Percentiles rank a stretch among this genome's conserved stretches.
phyloP scores from a whole-genome alignment of 37 sponge, comb jelly and placozoan species.

The Aplysina aerophoba region DNA sequence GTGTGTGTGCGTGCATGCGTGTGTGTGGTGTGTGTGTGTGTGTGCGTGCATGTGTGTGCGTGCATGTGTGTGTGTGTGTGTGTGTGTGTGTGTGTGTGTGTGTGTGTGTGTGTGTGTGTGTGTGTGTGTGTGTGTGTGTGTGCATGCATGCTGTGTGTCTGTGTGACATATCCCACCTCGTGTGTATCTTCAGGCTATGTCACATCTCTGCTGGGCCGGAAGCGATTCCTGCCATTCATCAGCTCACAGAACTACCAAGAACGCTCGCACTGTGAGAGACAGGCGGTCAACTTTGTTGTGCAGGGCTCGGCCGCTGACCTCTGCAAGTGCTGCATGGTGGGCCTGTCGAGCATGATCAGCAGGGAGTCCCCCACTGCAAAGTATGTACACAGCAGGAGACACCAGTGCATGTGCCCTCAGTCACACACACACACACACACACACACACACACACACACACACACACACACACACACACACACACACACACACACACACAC shows the following conservation, averaged over 20 bases:
- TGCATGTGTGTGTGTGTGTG: background rate
- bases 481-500: slow-evolving; percentile 55
- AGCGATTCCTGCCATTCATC: slow-evolving; percentile 62
- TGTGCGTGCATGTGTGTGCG: background rate
- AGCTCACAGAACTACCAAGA: slow-evolving; percentile 40
- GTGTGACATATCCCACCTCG: background rate
- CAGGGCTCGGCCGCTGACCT: slow-evolving; percentile 91
- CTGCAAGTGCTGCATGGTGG: slow-evolving; percentile 80
- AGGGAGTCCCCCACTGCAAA: slow-evolving; percentile 38
- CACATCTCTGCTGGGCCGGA: slow-evolving; percentile 52
- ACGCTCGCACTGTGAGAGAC: slow-evolving; percentile 65
- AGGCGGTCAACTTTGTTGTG: slow-evolving; percentile 84
- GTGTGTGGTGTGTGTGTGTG: background rate
- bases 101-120: background rate
- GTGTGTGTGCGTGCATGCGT: background rate
- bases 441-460: slow-evolving; percentile 54
- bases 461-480: slow-evolving; percentile 51
- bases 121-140: background rate
- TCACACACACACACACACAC: slow-evolving; percentile 60
- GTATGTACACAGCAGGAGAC: background rate
- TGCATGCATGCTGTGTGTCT: background rate
- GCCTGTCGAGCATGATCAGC: slow-evolving; percentile 39
- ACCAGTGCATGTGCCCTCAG: too few relatives aligned
- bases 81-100: background rate
- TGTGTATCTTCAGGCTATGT: slow-evolving; percentile 47